phyloP scores from a whole-genome alignment of 1,140 invertebrate species.

The Neomicropteryx cornuta region DNA sequence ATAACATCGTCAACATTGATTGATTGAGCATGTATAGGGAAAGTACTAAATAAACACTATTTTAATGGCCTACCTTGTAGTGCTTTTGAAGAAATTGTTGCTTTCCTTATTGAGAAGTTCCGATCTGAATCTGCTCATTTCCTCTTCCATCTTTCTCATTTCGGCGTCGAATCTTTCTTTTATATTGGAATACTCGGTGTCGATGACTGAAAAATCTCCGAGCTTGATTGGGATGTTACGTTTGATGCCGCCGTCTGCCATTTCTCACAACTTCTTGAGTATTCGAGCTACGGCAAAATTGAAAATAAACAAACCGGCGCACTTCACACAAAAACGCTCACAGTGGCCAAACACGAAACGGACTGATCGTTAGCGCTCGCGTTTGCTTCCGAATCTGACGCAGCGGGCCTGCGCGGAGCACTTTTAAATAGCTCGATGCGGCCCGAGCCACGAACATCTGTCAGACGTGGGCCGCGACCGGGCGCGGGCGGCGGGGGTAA shows the following conservation, averaged over 20 bases:
- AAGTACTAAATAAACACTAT: too few relatives aligned
- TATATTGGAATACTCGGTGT: slow-evolving; percentile 93
- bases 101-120: slow-evolving; percentile 88
- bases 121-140: slow-evolving; percentile 91
- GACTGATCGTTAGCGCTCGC: slow-evolving; percentile 36
- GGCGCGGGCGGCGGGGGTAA: neutral
- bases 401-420: slow-evolving; percentile 38
- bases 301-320: too few relatives aligned
- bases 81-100: slow-evolving; percentile 81
- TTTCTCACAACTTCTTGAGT: slow-evolving; percentile 45
- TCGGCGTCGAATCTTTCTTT: slow-evolving; percentile 91
- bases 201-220: slow-evolving; percentile 89
- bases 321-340: too few relatives aligned
- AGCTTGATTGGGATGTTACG: slow-evolving; percentile 88
- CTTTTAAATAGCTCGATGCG: slow-evolving; percentile 38
- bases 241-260: slow-evolving; percentile 68
- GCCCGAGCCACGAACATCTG: too few relatives aligned
- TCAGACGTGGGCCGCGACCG: neutral
- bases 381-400: slow-evolving; percentile 26
- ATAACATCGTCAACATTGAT: too few relatives aligned
- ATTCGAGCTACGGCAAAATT: too few relatives aligned
- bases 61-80: slow-evolving; percentile 76
- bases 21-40: too few relatives aligned
- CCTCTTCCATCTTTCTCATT: slow-evolving; percentile 97
- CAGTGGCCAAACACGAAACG: too few relatives aligned